Conservation (phyloP, 1,140 invertebrate genomes). For the Octopus bimaculoides region DNA sequence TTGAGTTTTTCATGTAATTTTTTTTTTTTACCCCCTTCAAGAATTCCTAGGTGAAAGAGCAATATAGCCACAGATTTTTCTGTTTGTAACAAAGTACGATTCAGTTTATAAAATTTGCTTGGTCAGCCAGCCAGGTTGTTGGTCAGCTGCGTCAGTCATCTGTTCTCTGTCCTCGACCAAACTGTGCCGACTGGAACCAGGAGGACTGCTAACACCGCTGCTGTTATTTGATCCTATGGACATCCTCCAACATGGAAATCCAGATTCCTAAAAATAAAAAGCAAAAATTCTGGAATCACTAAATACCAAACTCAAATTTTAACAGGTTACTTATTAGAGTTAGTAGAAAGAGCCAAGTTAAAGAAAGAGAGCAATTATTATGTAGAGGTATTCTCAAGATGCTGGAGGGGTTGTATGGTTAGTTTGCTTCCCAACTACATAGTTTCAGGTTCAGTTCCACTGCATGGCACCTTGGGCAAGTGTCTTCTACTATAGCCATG, state of each 20-base stretch:
- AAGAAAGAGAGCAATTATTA: not conserved
- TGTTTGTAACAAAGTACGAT: too few relatives aligned
- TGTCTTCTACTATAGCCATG: too few relatives aligned
- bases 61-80: too few relatives aligned
- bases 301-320: not conserved
- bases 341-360: not conserved
- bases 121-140: not conserved
- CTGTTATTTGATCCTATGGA: conserved; percentile 80
- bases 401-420: not conserved
- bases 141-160: conserved; percentile 58
- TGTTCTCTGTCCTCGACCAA: conserved; percentile 63
- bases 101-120: too few relatives aligned
- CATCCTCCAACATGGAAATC: conserved; percentile 65
- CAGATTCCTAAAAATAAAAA: not conserved
- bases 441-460: not conserved
- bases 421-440: not conserved
- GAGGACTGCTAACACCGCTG: conserved; percentile 75
- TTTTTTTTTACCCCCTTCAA: too few relatives aligned
- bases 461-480: not conserved
- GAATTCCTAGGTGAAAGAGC: too few relatives aligned
- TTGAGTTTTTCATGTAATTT: too few relatives aligned
- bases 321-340: not conserved
- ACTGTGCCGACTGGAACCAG: conserved; percentile 57
- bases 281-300: not conserved
- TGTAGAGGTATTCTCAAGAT: not conserved